A percentile compares a stretch with the other conserved stretches of the same genome.
Conservation (phyloP, 2,797 vertebrate species). For the Alauda arvensis region DNA sequence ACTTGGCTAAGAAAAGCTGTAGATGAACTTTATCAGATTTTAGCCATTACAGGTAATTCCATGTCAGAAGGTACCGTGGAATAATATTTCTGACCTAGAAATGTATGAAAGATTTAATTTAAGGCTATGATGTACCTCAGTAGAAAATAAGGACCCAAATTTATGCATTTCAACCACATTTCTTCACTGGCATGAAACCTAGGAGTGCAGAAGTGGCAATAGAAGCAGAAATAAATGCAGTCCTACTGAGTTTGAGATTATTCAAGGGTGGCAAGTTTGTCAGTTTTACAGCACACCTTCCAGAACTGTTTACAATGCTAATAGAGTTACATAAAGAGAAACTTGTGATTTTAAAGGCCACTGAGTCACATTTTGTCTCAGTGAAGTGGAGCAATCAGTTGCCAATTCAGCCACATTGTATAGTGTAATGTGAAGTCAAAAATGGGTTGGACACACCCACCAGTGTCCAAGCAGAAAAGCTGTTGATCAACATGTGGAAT, state of each 20-base stretch:
- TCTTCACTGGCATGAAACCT: background rate
- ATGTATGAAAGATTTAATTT: background rate
- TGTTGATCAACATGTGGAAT: background rate
- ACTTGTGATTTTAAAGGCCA: background rate
- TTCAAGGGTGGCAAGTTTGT: constrained; percentile 10
- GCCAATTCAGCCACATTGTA: background rate
- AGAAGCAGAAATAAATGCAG: background rate
- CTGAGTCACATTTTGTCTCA: constrained; percentile 8
- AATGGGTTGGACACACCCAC: background rate
- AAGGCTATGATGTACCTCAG: background rate
- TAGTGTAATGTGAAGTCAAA: background rate
- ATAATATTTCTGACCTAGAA: background rate
- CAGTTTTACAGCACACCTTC: background rate
- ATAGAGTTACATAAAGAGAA: background rate
- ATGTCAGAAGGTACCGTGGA: background rate
- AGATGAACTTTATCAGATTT: constrained; percentile 1
- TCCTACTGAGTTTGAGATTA: background rate
- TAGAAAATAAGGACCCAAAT: background rate
- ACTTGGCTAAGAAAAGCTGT: background rate
- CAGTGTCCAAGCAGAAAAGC: background rate
- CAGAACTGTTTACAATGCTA: background rate
- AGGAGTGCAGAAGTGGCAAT: background rate
- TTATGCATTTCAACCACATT: constrained; percentile 3
- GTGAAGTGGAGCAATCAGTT: background rate
- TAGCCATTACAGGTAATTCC: background rate